Evolutionary conservation across 2,797 vertebrate genomes (phyloP).

Genomic region (Sylvia borin): DNA sequence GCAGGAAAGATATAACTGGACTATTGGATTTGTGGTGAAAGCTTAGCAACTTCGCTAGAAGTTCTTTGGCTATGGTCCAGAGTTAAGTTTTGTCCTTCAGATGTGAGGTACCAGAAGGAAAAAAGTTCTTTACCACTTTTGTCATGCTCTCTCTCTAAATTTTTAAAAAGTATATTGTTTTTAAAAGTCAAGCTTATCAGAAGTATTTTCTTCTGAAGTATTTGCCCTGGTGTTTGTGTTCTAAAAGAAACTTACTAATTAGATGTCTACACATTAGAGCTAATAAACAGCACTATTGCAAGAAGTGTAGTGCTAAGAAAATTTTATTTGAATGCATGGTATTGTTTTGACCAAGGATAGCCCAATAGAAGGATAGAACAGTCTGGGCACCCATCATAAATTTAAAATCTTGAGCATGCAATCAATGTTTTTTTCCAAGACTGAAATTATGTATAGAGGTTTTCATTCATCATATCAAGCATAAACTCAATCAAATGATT

Average conservation of each 20-base stretch:
- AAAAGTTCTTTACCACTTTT: neutral
- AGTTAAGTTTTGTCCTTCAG: neutral
- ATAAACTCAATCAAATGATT: neutral
- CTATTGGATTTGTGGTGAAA: conserved; percentile 13
- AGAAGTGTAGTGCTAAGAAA: neutral
- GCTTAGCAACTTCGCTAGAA: conserved; percentile 4
- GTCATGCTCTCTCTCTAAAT: neutral
- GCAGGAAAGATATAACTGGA: conserved; percentile 33
- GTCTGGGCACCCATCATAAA: neutral
- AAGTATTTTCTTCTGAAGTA: neutral
- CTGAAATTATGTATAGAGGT: neutral
- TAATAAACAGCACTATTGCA: neutral
- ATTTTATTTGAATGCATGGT: neutral
- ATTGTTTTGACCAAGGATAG: neutral
- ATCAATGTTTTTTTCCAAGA: neutral
- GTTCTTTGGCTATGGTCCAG: neutral
- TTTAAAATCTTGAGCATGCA: neutral
- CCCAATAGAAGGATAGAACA: neutral
- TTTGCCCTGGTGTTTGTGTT: neutral
- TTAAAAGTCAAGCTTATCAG: neutral
- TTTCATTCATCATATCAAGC: neutral
- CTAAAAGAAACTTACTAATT: neutral
- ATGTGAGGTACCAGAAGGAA: neutral
- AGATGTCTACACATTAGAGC: neutral
- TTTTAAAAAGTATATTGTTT: neutral